Evolutionary conservation across 2,888 invertebrate species (phyloP).

Genomic region (Drosophila prolongata): DNA sequence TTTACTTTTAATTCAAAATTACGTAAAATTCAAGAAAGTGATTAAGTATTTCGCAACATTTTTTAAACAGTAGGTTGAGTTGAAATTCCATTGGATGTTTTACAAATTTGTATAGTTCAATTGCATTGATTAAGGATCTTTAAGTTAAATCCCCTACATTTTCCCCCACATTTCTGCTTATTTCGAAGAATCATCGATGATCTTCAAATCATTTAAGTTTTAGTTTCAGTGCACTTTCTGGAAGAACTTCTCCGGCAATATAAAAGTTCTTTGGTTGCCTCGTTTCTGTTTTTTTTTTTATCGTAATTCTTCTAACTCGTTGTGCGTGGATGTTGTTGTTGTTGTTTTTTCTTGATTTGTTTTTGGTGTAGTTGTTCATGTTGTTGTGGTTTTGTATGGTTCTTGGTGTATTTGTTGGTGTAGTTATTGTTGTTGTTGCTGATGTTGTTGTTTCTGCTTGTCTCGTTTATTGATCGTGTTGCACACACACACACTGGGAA

Average conservation of each 20-base stretch:
- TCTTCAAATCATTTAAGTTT: too few species aligned
- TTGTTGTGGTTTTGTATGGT: constrained; percentile 53
- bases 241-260: constrained; percentile 46
- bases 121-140: too few species aligned
- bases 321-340: constrained; percentile 64
- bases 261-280: constrained; percentile 63
- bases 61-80: too few species aligned
- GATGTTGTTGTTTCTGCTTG: constrained; percentile 58
- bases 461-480: constrained; percentile 81
- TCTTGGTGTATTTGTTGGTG: constrained; percentile 26
- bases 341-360: constrained; percentile 33
- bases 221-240: constrained; percentile 23
- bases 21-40: too few species aligned
- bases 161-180: too few species aligned
- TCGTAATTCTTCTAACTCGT: constrained; percentile 78
- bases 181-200: too few species aligned
- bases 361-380: constrained; percentile 50
- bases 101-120: too few species aligned
- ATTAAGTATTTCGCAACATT: too few species aligned
- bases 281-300: constrained; percentile 57
- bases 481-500: constrained; percentile 56
- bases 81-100: too few species aligned
- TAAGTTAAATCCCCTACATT: too few species aligned
- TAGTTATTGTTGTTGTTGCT: constrained; percentile 38
- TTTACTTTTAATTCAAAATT: too few species aligned